These are phyloP conservation scores for Anoplius nigerrimus DNA, from an alignment of 2,888 invertebrate genomes.

Conservation along the genomic window DNA sequence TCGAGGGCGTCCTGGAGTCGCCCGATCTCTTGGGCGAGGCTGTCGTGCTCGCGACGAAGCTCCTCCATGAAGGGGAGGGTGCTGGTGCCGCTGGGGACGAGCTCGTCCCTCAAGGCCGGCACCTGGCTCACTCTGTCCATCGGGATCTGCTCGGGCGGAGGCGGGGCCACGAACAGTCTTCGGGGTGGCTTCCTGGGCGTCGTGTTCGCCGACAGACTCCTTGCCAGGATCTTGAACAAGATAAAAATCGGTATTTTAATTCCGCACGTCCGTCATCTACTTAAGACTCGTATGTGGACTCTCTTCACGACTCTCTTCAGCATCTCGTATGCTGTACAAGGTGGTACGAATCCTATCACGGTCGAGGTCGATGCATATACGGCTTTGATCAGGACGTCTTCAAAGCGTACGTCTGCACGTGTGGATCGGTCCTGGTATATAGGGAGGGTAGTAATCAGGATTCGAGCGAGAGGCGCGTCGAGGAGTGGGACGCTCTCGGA, in stretches of 20 bases:
- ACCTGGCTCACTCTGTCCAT: conserved; percentile 71
- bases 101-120: conserved; percentile 87
- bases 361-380: no score
- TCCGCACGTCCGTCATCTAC: no score
- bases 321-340: no score
- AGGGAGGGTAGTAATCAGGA: no score
- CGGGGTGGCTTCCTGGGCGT: conserved; percentile 73
- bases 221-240: conserved; percentile 78
- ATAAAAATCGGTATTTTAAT: background rate
- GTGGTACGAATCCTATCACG: no score
- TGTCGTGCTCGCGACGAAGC: conserved; percentile 83
- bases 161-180: conserved; percentile 82
- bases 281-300: no score
- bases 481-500: no score
- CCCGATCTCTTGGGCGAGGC: conserved; percentile 82
- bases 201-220: conserved; percentile 76
- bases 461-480: no score
- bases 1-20: conserved; percentile 91
- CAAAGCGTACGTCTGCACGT: no score
- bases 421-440: no score
- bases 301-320: no score
- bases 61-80: conserved; percentile 88
- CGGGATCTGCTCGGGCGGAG: conserved; percentile 77
- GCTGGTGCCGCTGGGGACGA: conserved; percentile 85
- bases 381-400: no score